Conservation (phyloP, 2,888 invertebrate genomes). For the Cheilosia vernalis region DNA sequence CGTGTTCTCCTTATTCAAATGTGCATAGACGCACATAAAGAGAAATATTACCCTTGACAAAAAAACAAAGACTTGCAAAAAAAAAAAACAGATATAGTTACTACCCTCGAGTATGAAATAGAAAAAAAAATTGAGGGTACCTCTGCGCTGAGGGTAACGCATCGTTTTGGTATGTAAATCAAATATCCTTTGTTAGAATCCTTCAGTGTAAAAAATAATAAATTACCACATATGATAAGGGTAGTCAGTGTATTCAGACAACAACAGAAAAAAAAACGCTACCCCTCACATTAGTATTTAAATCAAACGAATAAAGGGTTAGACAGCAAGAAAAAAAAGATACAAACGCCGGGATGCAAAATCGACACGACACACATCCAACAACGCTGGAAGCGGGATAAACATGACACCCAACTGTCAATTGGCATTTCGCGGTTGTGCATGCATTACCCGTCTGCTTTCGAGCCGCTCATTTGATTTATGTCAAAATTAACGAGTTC, state of each 20-base stretch:
- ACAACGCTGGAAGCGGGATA: slow-evolving; percentile 81
- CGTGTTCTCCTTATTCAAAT: slow-evolving; percentile 70
- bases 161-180: slow-evolving; percentile 84
- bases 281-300: slow-evolving; percentile 77
- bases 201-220: slow-evolving; percentile 81
- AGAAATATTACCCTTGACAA: slow-evolving; percentile 74
- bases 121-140: slow-evolving; percentile 64
- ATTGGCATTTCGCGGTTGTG: slow-evolving; percentile 83
- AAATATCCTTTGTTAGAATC: slow-evolving; percentile 81
- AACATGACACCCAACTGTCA: slow-evolving; percentile 84
- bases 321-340: slow-evolving; percentile 66
- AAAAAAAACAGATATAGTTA: slow-evolving; percentile 69
- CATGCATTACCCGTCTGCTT: slow-evolving; percentile 74
- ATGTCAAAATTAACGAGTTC: slow-evolving; percentile 81
- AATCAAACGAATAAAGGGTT: slow-evolving; percentile 73
- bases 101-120: slow-evolving; percentile 52
- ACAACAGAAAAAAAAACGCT: slow-evolving; percentile 78
- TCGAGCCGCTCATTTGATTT: slow-evolving; percentile 81
- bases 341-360: slow-evolving; percentile 68
- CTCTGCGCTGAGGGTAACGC: slow-evolving; percentile 77
- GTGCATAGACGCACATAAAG: slow-evolving; percentile 67
- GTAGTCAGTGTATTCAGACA: slow-evolving; percentile 76
- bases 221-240: slow-evolving; percentile 82
- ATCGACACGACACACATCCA: slow-evolving; percentile 77
- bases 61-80: slow-evolving; percentile 57